A percentile compares a stretch with the other conserved stretches of the same genome.
Conservation (phyloP, 2,888 invertebrate species). For the Ennomos fuscantarius region DNA sequence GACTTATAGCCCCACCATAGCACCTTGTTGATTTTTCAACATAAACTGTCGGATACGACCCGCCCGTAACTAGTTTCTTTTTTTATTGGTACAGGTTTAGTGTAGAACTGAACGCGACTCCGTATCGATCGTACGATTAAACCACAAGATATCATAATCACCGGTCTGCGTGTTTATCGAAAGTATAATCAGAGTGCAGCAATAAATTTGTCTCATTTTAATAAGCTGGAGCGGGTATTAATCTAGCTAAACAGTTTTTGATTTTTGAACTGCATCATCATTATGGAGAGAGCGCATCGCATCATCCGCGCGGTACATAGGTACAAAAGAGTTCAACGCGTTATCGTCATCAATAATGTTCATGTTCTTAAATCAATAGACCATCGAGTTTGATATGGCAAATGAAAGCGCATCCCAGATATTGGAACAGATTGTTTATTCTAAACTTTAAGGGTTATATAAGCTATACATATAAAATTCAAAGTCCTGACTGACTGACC, state of each 20-base stretch:
- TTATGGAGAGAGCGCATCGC: conserved; percentile 52
- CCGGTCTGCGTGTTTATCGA: conserved; percentile 83
- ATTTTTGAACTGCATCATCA: conserved; percentile 67
- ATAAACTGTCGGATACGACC: conserved; percentile 77
- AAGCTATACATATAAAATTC: too few relatives aligned
- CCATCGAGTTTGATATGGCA: too few relatives aligned
- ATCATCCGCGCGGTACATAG: conserved; percentile 46
- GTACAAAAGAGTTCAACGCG: conserved; percentile 79
- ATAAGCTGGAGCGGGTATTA: conserved; percentile 79
- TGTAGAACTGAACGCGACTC: conserved; percentile 80
- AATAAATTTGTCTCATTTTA: conserved; percentile 84
- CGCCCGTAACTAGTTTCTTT: conserved; percentile 78
- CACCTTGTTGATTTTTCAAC: conserved; percentile 83
- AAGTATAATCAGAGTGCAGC: conserved; percentile 79
- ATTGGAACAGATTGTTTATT: too few relatives aligned
- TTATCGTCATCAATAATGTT: conserved; percentile 32
- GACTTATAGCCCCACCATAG: conserved; percentile 62
- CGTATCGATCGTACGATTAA: conserved; percentile 82
- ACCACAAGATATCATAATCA: conserved; percentile 83
- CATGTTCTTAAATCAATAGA: not conserved
- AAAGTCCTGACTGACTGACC: too few relatives aligned
- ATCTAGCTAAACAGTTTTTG: conserved; percentile 62
- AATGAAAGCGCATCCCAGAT: too few relatives aligned
- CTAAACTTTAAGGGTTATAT: too few relatives aligned
- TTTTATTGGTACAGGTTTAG: conserved; percentile 84